Evolutionary conservation across 2,113 vertebrate species (phyloP), one percentile per base, ranked within the genome.

Genomic region (Bufo bufo): DNA sequence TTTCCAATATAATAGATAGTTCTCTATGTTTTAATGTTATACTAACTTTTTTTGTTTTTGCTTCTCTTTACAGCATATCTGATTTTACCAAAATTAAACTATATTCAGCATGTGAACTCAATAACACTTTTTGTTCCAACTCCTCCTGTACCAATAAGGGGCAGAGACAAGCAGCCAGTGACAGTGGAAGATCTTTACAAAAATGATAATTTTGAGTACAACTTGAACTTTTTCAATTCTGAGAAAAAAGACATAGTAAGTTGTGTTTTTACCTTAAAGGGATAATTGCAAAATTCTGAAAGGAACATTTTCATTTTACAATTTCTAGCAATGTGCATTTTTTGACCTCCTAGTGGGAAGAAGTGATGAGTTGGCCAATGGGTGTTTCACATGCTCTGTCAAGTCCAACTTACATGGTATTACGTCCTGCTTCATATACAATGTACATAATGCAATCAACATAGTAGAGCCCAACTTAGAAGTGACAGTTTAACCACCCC

Each of bases 101-200:
- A 75, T 3, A 12, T 92, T 54, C 93, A 94, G 71, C n/a, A 66
- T 0, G 81, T 87, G 0, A 91, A 90, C 45, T 95, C 95, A 66
- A 87, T 96, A 14, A 92, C 85, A 87, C 91, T 96, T 87, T 58
- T 92, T 0, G 20, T 96, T 71, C 90, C 12, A 5, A 88, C 94
- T 0, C 90, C 89, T 0, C 2, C 23, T 0, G 93, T 92, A 0
- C 93, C 93, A 0, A 69, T 94, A 65, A 84, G 3, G 0, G 77
- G 77, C 0, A 69, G 56, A 71, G 88, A 93, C 0, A 90, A 20
- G 0, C 87, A 0, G n/a, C 88, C 4, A 69, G 88, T 92, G 11
- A 94, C 89, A 0, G n/a, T 95, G 69, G 92, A 94, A 91, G 93
- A 96, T 16, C 89, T 96, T 5, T 95, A 89, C 61, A 92, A 83